Percentiles rank a stretch among this genome's conserved stretches.
Evolutionary conservation across 2,797 vertebrate genomes (phyloP).

Genomic region (Lagocephalus sceleratus): DNA sequence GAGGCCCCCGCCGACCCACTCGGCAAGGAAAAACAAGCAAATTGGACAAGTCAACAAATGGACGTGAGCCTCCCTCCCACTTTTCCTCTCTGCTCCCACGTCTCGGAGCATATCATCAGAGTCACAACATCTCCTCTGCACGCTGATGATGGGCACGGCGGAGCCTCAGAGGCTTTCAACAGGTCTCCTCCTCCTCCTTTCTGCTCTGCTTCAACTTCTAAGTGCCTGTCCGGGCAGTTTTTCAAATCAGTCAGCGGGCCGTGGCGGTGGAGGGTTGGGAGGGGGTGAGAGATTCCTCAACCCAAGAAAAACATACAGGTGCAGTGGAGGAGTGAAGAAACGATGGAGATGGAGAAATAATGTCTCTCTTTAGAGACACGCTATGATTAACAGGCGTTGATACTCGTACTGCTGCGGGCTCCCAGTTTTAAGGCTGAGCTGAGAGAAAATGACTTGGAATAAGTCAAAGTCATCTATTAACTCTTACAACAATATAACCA

Average conservation of each 20-base stretch:
- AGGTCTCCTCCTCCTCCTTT: constrained; percentile 16
- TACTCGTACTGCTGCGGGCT: neutral
- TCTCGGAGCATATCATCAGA: neutral
- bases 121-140: constrained; percentile 17
- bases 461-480: no score
- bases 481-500: no score
- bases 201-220: constrained; percentile 6
- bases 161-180: constrained; percentile 27
- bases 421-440: no score
- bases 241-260: constrained; percentile 34
- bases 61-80: constrained; percentile 19
- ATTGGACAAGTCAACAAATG: constrained; percentile 57
- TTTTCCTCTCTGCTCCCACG: neutral
- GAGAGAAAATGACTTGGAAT: no score
- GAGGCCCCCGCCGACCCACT: constrained; percentile 42
- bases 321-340: constrained; percentile 6
- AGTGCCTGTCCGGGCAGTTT: constrained; percentile 36
- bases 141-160: constrained; percentile 14
- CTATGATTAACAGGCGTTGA: constrained; percentile 11
- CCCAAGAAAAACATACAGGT: constrained; percentile 45
- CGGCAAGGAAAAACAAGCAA: constrained; percentile 64
- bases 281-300: constrained; percentile 7
- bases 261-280: constrained; percentile 9
- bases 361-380: neutral
- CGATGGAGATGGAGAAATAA: neutral